Percentiles rank a stretch among this genome's conserved stretches.
Conservation (phyloP, 1,140 invertebrate species). For the Drosophila chauvacae region DNA sequence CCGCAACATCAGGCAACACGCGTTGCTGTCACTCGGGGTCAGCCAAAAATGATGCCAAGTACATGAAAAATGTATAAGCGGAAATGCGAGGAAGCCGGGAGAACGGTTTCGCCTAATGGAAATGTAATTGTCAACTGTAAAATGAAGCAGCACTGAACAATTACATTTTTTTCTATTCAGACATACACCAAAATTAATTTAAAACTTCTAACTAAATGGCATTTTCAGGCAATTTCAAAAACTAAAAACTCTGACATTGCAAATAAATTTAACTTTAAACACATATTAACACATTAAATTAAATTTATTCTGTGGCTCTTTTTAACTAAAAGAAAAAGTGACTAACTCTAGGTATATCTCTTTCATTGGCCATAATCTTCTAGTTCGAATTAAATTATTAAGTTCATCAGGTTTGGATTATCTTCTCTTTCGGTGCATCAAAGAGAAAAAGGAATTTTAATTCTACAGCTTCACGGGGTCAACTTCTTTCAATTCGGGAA, state of each 20-base stretch:
- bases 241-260: background rate
- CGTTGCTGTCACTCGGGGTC: constrained; percentile 64
- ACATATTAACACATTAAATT: no score
- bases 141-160: constrained; percentile 33
- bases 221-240: background rate
- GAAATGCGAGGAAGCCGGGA: constrained; percentile 14
- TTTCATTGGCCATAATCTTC: background rate
- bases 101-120: constrained; percentile 60
- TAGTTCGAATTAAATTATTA: no score
- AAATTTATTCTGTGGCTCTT: no score
- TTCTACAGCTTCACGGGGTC: background rate
- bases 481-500: background rate
- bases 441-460: background rate
- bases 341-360: background rate
- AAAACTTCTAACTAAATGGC: no score
- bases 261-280: no score
- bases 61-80: constrained; percentile 69
- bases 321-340: no score
- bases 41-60: constrained; percentile 48
- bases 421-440: background rate
- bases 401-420: background rate
- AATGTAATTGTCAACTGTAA: constrained; percentile 76
- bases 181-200: no score
- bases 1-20: constrained; percentile 66
- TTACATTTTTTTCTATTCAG: background rate